These are phyloP conservation scores for Hippopotamyrus pictus DNA, from an alignment of 2,797 vertebrate genomes.

Conservation along the genomic window DNA sequence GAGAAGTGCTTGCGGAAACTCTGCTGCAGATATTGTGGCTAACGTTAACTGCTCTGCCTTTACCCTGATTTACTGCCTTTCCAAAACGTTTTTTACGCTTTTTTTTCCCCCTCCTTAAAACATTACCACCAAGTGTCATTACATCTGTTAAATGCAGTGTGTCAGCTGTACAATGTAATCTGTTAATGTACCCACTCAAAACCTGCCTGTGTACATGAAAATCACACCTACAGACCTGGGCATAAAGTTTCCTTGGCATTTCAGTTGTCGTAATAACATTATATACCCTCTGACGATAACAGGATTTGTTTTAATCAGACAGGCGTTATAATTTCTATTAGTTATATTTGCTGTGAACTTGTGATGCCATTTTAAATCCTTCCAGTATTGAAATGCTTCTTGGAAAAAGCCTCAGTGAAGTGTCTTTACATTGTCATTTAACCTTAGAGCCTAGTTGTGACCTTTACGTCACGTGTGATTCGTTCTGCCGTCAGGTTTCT, in stretches of 20 bases:
- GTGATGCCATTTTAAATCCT: background rate
- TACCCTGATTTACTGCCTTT: background rate
- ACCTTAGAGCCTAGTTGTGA: background rate
- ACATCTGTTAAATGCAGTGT: background rate
- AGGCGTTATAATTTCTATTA: background rate
- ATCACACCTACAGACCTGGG: background rate
- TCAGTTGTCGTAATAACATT: background rate
- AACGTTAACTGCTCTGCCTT: background rate
- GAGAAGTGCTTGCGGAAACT: background rate
- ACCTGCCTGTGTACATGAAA: background rate
- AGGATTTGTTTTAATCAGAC: background rate
- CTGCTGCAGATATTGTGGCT: background rate
- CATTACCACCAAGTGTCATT: background rate
- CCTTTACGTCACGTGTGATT: background rate
- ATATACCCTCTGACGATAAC: background rate
- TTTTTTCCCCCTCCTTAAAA: background rate
- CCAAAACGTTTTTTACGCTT: background rate
- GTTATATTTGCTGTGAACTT: background rate
- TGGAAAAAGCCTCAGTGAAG: background rate
- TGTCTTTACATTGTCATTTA: background rate
- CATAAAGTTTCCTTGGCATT: background rate
- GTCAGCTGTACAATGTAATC: background rate
- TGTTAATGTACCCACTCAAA: background rate
- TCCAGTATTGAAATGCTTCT: background rate
- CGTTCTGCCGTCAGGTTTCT: background rate